These are phyloP conservation scores for Amblyjoppa fuscipennis DNA, from an alignment of 2,888 invertebrate species.

Conservation along the genomic window DNA sequence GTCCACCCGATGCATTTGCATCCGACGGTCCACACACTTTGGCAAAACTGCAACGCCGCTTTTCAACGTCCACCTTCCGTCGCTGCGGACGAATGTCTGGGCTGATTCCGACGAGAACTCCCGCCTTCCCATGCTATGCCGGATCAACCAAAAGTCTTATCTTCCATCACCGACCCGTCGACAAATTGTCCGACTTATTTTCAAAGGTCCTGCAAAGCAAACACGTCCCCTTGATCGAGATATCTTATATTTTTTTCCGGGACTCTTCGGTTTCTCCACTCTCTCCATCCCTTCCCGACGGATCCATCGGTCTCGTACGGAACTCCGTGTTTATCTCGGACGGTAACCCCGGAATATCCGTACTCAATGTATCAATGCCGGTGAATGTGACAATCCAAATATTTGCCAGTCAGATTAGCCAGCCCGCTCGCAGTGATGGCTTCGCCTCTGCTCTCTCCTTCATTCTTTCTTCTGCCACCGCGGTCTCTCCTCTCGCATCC, in stretches of 20 bases:
- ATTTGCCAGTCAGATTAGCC: slow-evolving; percentile 84
- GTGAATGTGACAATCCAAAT: slow-evolving; percentile 84
- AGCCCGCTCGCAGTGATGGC: slow-evolving; percentile 63
- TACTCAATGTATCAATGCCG: slow-evolving; percentile 82
- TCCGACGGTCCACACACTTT: background rate
- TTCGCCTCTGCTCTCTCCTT: slow-evolving; percentile 43
- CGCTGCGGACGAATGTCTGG: background rate
- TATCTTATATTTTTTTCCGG: slow-evolving; percentile 29
- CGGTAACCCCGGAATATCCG: slow-evolving; percentile 62
- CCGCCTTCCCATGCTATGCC: slow-evolving; percentile 41
- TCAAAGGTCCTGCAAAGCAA: slow-evolving; percentile 68
- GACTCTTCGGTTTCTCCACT: slow-evolving; percentile 44
- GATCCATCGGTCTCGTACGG: slow-evolving; percentile 57
- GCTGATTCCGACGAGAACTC: background rate
- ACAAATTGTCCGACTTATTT: slow-evolving; percentile 72
- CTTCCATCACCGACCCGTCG: slow-evolving; percentile 6
- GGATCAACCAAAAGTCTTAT: slow-evolving; percentile 32
- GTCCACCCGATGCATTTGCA: background rate
- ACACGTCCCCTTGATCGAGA: slow-evolving; percentile 67
- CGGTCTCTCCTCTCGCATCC: background rate
- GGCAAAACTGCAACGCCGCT: background rate
- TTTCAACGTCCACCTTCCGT: background rate
- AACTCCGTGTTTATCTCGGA: slow-evolving; percentile 51
- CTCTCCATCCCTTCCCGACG: slow-evolving; percentile 55
- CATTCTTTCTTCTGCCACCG: slow-evolving; percentile 18